Base-by-base conservation (phyloP, 2,888 invertebrate genomes). In the Phalera bucephala region DNA sequence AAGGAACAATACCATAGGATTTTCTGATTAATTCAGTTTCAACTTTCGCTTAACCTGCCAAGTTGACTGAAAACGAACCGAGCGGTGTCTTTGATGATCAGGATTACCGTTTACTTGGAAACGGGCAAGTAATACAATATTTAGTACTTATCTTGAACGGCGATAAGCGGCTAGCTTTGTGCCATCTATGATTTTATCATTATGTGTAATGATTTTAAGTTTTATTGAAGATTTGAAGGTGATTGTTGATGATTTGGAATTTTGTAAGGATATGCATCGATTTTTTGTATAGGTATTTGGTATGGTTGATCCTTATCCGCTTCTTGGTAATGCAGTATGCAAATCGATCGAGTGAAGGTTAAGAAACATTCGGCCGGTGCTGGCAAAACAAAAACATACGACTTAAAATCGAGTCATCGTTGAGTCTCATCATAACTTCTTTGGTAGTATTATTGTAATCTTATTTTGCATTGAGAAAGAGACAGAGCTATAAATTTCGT, bases 91-190 rank as follows among this genome's bases (percentile, higher is more conserved):
- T 70, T 68, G 54, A 57, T 60, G 48, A 48, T 49, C 51, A 50
- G 65, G 59, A 65, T 70, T 62, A 72, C 70, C 63, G 46, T 45
- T 47, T 79, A 73, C 77, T 57, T 32, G 63, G 73, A 75, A 76
- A 65, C 39, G 11, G 27, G 6, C n/a, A 9, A 11, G 61, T 60
- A 60, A 60, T 61, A 64, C 69, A 72, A 67, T 66, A 53, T 62
- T 69, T 72, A 73, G 75, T 65, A 51, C 42, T 58, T 58, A 55
- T 58, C 57, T 57, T 58, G 13, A 14, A 3, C 25, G 7, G 14
- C 25, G 63, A 55, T 61, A 48, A 38, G 52, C 57, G 57, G 52
- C 26, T 23, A 15, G 36, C 54, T 56, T 65, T 62, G 61, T 42
- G 52, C 41, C 33, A 34, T 33, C 17, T 5, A 17, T 42, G 48